These are phyloP conservation scores for Syngnathus typhle DNA, from an alignment of 2,113 vertebrate species.

Conservation along the genomic window DNA sequence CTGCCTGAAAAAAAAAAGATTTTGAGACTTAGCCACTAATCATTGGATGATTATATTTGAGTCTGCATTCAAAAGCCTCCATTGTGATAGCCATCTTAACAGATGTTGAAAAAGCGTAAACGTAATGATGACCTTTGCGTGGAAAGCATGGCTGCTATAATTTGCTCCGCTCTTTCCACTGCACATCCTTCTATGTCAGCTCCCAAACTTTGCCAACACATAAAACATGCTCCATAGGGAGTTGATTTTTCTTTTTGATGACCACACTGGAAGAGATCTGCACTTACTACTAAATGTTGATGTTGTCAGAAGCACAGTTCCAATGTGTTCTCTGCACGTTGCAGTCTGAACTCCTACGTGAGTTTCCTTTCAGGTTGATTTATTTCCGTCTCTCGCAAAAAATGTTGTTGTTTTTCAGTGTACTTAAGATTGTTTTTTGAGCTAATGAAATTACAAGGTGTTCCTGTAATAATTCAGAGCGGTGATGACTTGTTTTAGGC, in stretches of 20 bases:
- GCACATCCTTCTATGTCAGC: constrained; percentile 12
- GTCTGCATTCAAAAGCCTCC: constrained; percentile 29
- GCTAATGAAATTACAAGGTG: constrained; percentile 35
- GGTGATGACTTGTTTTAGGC: constrained; percentile 15
- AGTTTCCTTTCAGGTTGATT: constrained; percentile 1
- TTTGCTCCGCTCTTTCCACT: constrained; percentile 29
- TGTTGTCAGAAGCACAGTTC: constrained; percentile 18
- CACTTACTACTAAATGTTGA: constrained; percentile 4
- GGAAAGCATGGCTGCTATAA: constrained; percentile 45
- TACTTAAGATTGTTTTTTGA: constrained; percentile 11
- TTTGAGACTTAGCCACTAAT: not conserved
- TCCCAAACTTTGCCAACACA: constrained; percentile 12
- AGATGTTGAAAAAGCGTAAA: constrained; percentile 46
- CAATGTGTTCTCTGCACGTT: not conserved
- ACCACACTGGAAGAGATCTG: constrained; percentile 20
- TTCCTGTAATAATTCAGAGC: constrained; percentile 34
- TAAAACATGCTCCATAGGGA: constrained; percentile 13
- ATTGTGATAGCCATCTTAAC: constrained; percentile 39
- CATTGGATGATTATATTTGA: constrained; percentile 37
- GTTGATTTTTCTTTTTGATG: constrained; percentile 7
- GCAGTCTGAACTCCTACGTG: not conserved
- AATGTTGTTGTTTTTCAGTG: constrained; percentile 7
- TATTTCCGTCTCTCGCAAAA: constrained; percentile 4
- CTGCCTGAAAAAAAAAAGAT: no score
- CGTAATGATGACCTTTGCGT: constrained; percentile 61